Conservation (phyloP, 2,888 invertebrate genomes). For the Teinopalpus imperialis region DNA sequence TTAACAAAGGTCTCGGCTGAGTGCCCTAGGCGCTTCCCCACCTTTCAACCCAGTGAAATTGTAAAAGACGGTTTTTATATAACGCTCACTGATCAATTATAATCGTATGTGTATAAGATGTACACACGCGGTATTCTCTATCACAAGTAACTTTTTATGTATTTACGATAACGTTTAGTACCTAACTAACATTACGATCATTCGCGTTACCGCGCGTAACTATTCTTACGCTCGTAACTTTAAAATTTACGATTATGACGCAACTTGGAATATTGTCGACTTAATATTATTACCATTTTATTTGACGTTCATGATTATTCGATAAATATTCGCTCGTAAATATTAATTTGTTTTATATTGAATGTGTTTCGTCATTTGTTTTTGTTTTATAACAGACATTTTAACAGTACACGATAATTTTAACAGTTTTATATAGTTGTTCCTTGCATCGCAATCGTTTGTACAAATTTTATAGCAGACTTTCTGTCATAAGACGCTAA, state of each 20-base stretch:
- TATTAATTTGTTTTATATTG: constrained; percentile 46
- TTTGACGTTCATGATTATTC: constrained; percentile 58
- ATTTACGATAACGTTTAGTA: constrained; percentile 42
- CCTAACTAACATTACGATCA: constrained; percentile 42
- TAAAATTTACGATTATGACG: constrained; percentile 62
- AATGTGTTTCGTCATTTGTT: constrained; percentile 36
- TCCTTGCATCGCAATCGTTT: no score
- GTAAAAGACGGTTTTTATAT: no score
- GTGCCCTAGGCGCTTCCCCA: no score
- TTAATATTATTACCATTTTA: constrained; percentile 62
- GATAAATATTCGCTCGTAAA: constrained; percentile 51
- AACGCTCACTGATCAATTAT: no score
- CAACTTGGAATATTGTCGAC: constrained; percentile 57
- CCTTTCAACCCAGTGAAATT: no score
- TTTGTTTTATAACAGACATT: constrained; percentile 10
- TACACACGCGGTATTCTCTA: no score
- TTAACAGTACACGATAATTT: not conserved
- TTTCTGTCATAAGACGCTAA: no score
- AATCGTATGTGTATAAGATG: no score
- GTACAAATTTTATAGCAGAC: no score
- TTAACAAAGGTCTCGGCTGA: no score
- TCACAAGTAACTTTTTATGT: constrained; percentile 29
- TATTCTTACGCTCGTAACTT: constrained; percentile 47
- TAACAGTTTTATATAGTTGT: no score
- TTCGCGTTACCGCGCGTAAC: constrained; percentile 44